A percentile compares a stretch with the other conserved stretches of the same genome.
phyloP scores from a whole-genome alignment of 2,113 vertebrate genomes.

The Calypte anna region DNA sequence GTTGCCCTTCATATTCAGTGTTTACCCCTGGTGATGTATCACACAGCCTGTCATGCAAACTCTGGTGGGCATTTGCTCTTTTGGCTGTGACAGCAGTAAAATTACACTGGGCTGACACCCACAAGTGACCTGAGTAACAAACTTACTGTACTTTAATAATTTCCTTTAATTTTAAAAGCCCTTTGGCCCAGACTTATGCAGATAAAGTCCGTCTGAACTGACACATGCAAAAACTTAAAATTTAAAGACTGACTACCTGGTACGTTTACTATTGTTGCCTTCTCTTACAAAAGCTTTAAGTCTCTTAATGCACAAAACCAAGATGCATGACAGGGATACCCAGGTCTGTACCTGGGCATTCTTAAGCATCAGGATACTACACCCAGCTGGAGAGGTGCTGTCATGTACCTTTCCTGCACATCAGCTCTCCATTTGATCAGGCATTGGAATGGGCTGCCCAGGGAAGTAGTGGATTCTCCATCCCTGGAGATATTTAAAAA shows the following conservation, averaged over 20 bases:
- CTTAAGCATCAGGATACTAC: not conserved
- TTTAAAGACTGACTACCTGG: not conserved
- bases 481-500: too few species aligned
- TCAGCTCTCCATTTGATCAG: not conserved
- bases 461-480: too few species aligned
- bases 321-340: not conserved
- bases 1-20: not conserved
- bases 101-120: not conserved
- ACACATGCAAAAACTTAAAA: not conserved
- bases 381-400: not conserved
- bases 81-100: not conserved
- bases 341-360: too few species aligned
- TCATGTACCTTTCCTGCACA: not conserved
- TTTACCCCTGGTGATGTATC: not conserved
- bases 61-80: not conserved
- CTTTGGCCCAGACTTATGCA: not conserved
- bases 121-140: not conserved
- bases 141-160: not conserved
- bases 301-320: not conserved
- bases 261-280: not conserved
- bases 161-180: not conserved
- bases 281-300: not conserved
- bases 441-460: too few species aligned
- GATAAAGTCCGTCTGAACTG: not conserved
- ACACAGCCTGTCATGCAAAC: accelerated